These are phyloP conservation scores for Synanthedon myopaeformis DNA, from an alignment of 2,888 invertebrate species.

Conservation along the genomic window DNA sequence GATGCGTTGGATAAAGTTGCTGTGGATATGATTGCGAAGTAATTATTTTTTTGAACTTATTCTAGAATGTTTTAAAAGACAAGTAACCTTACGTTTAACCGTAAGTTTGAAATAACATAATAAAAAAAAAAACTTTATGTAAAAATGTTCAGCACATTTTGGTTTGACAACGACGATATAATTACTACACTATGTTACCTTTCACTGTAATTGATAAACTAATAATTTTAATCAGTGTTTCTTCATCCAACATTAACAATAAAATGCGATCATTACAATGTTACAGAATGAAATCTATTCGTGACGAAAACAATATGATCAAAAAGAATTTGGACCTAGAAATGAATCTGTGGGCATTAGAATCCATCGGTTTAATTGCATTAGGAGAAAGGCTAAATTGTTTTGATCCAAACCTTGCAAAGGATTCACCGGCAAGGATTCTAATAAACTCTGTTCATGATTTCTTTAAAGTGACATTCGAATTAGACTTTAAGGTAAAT, in stretches of 20 bases:
- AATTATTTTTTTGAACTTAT: slow-evolving; percentile 2
- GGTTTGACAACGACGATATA: too few relatives aligned
- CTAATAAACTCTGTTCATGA: slow-evolving; percentile 6
- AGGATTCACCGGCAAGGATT: slow-evolving; percentile 7
- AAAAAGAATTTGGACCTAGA: slow-evolving; percentile 55
- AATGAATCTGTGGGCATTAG: slow-evolving; percentile 66
- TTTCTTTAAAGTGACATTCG: neutral
- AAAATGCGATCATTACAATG: neutral
- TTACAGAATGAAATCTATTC: slow-evolving; percentile 46
- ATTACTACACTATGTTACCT: too few relatives aligned
- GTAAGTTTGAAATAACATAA: too few relatives aligned
- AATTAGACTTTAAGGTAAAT: slow-evolving; percentile 6
- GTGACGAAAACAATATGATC: slow-evolving; percentile 51
- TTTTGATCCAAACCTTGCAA: slow-evolving; percentile 7
- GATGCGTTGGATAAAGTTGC: slow-evolving; percentile 68
- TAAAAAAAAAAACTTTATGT: too few relatives aligned
- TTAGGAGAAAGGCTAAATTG: slow-evolving; percentile 14
- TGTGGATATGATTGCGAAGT: slow-evolving; percentile 69
- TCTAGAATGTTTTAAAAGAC: too few relatives aligned
- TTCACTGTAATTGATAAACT: too few relatives aligned
- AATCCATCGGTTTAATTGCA: slow-evolving; percentile 31
- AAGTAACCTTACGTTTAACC: too few relatives aligned
- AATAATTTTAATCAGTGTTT: too few relatives aligned
- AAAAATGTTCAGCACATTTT: too few relatives aligned
- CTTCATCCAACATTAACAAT: neutral